Percentiles rank a stretch among this genome's conserved stretches.
Evolutionary conservation across 1,140 invertebrate genomes (phyloP).

Genomic region (Drosophila aff.): DNA sequence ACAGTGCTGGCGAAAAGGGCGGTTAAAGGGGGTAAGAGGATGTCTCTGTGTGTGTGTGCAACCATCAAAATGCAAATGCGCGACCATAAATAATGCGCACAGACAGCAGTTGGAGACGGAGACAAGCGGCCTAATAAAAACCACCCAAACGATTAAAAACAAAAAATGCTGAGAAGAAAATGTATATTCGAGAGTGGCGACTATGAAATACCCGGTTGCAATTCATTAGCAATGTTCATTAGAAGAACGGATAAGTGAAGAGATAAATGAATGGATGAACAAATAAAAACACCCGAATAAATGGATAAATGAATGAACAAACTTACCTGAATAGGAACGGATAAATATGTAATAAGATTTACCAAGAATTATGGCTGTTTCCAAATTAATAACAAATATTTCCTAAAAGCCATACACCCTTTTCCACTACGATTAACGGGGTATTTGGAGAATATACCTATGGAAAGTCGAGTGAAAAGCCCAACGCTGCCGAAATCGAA

Average conservation of each 20-base stretch:
- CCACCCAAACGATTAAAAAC: slow-evolving; percentile 76
- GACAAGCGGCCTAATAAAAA: slow-evolving; percentile 73
- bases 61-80: slow-evolving; percentile 83
- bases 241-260: too few relatives aligned
- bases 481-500: slow-evolving; percentile 23
- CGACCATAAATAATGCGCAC: slow-evolving; percentile 78
- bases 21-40: slow-evolving; percentile 5
- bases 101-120: slow-evolving; percentile 32
- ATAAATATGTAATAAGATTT: not conserved
- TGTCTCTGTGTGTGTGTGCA: slow-evolving; percentile 37
- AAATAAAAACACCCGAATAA: not conserved
- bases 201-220: not conserved
- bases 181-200: not conserved
- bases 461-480: slow-evolving; percentile 5
- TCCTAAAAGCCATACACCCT: not conserved
- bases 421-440: not conserved
- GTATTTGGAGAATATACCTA: slow-evolving; percentile 1
- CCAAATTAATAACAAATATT: too few relatives aligned
- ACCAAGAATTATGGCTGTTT: too few relatives aligned
- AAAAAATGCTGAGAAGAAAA: slow-evolving; percentile 13
- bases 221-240: not conserved
- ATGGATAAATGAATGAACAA: not conserved
- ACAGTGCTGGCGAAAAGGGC: slow-evolving; percentile 18
- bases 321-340: not conserved
- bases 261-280: too few relatives aligned